A percentile compares a stretch with the other conserved stretches of the same genome.
Conservation (phyloP, 2,797 vertebrate genomes). For the Tangara arthus region DNA sequence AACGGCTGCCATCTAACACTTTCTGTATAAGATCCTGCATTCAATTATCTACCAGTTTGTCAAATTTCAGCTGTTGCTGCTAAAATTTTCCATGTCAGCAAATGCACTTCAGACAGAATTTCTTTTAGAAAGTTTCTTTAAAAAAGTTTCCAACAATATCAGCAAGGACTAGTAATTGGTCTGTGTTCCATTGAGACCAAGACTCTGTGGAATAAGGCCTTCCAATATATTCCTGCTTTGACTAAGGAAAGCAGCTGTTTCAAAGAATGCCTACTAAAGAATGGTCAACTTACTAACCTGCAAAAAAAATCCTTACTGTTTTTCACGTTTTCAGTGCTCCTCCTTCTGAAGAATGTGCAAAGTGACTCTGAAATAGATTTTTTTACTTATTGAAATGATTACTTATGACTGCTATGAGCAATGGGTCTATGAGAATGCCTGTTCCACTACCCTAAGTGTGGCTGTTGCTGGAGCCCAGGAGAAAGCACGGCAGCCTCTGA, state of each 20-base stretch:
- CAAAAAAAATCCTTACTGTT: neutral
- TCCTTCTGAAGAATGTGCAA: neutral
- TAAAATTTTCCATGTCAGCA: conserved; percentile 9
- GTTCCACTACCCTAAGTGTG: neutral
- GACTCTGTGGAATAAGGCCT: neutral
- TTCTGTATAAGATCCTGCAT: neutral
- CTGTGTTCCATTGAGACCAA: neutral
- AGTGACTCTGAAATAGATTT: neutral
- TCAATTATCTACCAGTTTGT: conserved; percentile 2
- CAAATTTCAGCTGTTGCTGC: conserved; percentile 8
- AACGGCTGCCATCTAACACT: neutral
- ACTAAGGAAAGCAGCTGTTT: neutral
- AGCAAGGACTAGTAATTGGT: neutral
- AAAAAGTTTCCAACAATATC: neutral
- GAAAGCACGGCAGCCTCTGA: neutral
- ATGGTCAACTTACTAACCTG: neutral
- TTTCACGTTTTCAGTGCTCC: neutral
- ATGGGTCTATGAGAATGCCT: neutral
- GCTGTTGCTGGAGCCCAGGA: neutral
- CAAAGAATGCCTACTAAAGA: neutral
- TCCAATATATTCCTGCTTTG: neutral
- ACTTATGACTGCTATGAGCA: neutral
- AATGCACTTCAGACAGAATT: neutral
- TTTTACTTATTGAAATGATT: neutral
- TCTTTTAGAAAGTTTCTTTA: neutral